A percentile compares a stretch with the other conserved stretches of the same genome.
Conservation (phyloP, 2,113 vertebrate genomes). For the Rhynchopsitta pachyrhyncha region DNA sequence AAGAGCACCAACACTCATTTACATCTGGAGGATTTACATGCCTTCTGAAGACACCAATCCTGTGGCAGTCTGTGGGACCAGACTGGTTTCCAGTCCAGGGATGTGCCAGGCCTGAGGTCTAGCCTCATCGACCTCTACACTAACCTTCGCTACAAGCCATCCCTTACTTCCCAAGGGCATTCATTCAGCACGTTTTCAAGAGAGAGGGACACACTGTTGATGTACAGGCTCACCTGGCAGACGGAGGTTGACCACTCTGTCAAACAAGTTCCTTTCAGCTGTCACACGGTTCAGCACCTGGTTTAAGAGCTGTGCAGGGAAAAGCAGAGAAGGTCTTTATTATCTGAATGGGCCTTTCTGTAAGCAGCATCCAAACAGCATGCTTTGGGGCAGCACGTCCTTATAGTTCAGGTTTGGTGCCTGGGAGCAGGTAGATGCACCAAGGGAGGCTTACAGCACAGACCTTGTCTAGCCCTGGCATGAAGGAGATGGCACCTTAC, state of each 20-base stretch:
- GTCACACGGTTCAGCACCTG: conserved; percentile 90
- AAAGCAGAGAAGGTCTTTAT: background rate
- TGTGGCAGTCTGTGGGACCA: background rate
- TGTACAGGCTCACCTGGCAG: conserved; percentile 69
- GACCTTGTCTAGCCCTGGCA: background rate
- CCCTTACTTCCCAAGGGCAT: background rate
- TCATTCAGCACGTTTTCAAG: fast-evolving
- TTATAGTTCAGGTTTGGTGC: fast-evolving
- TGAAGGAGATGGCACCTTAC: background rate
- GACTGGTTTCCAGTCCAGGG: background rate
- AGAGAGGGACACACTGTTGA: background rate
- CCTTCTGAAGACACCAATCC: background rate
- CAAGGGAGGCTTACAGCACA: background rate
- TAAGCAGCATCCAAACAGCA: background rate
- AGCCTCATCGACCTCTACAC: background rate
- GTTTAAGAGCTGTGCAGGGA: conserved; percentile 81
- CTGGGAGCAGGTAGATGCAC: background rate
- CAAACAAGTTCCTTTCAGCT: conserved; percentile 89
- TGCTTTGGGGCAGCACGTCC: background rate
- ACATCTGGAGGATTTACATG: background rate
- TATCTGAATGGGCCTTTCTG: background rate
- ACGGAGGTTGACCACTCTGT: conserved; percentile 87
- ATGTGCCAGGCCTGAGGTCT: background rate
- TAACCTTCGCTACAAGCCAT: too few species aligned
- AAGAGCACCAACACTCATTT: background rate